Evolutionary conservation across 2,113 vertebrate genomes (phyloP).

Genomic region (Noctilio leporinus): DNA sequence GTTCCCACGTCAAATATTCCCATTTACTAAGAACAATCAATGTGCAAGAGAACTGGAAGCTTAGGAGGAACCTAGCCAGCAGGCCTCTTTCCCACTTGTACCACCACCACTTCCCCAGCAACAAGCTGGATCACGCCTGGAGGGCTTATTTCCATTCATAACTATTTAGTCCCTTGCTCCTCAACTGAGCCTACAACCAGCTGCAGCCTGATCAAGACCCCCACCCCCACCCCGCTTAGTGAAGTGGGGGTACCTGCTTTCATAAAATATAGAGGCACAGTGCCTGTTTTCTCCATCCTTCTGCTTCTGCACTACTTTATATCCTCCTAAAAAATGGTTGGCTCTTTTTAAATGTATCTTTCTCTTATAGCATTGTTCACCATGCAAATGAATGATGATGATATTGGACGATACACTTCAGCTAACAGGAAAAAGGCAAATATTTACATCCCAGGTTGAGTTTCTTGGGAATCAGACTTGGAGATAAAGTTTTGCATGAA

Average conservation of each 20-base stretch:
- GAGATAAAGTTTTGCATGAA: neutral
- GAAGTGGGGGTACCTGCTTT: neutral
- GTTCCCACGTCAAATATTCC: neutral
- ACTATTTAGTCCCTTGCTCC: neutral
- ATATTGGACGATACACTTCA: neutral
- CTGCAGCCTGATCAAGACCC: neutral
- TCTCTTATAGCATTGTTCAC: neutral
- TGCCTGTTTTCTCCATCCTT: neutral
- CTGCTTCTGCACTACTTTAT: neutral
- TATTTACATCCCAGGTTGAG: neutral
- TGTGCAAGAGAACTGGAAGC: neutral
- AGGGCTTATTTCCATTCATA: neutral
- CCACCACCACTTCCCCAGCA: neutral
- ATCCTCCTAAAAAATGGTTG: neutral
- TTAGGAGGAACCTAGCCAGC: neutral
- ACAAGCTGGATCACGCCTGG: neutral
- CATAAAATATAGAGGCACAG: neutral
- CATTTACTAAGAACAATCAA: conserved; percentile 2
- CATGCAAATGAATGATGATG: neutral
- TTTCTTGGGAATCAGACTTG: neutral
- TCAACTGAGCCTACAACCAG: neutral
- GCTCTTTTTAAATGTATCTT: neutral
- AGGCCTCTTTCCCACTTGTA: neutral
- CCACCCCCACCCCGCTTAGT: too few relatives aligned
- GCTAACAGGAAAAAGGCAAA: neutral